phyloP scores from a whole-genome alignment of 1,140 invertebrate species.

The Cotesia vestalis region DNA sequence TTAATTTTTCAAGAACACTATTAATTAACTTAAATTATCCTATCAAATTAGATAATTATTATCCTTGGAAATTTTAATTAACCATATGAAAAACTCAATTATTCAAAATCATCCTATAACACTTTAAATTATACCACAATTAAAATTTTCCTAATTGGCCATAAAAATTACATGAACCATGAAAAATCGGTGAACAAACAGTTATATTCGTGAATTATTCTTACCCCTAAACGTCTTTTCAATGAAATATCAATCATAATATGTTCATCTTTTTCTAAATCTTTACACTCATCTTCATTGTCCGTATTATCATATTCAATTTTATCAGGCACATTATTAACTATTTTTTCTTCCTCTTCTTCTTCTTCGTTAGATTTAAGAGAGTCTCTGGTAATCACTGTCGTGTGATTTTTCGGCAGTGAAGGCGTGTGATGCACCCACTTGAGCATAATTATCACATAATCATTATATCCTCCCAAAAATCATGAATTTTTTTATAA shows the following conservation, averaged over 20 bases:
- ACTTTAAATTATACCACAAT: no score
- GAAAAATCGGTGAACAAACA: no score
- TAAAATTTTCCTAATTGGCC: no score
- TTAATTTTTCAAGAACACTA: no score
- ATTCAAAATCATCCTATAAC: no score
- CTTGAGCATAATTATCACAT: slow-evolving; percentile 58
- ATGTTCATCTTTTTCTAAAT: slow-evolving; percentile 36
- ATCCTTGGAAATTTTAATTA: no score
- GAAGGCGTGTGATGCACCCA: slow-evolving; percentile 59
- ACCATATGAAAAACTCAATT: no score
- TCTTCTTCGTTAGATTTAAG: slow-evolving; percentile 31
- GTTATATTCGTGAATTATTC: slow-evolving; percentile 11
- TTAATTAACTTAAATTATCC: no score
- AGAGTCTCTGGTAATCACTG: slow-evolving; percentile 26
- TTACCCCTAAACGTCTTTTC: slow-evolving; percentile 47
- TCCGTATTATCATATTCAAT: background rate
- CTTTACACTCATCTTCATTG: slow-evolving; percentile 32
- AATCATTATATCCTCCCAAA: slow-evolving; percentile 20
- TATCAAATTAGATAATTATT: no score
- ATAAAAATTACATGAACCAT: background rate
- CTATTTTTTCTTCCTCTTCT: slow-evolving; percentile 32
- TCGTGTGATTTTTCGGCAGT: slow-evolving; percentile 51
- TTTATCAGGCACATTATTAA: slow-evolving; percentile 15
- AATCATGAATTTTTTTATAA: background rate
- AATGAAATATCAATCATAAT: slow-evolving; percentile 40